Base-by-base conservation (phyloP, 2,888 invertebrate species). In the Morinoia aosen region DNA sequence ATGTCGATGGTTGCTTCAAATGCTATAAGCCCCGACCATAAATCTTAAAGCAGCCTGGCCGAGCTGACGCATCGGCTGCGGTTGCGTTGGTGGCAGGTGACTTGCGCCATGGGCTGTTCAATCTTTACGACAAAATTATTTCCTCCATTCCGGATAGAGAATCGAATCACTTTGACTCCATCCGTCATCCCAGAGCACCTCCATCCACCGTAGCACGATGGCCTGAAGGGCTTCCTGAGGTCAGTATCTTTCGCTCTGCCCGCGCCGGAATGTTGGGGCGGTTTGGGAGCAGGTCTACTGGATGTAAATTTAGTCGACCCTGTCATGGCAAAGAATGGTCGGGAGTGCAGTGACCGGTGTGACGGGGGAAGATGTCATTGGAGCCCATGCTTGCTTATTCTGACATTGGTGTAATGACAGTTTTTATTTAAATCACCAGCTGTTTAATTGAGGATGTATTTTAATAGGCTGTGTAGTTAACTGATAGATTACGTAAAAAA, bases 71-170 rank as follows among this genome's bases (percentile, higher is more conserved):
- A 93, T 58, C 57, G 58, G 56, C 93, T 56, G 57, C 57, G 93
- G 93, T 33, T 57, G 58, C 48, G 48, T 57, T 39, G 16, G 57
- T 93, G 93, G 93, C 93, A 93, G 93, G 93, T 93, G 93, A 57
- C 93, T 90, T 57, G 93, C 93, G 19, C 48, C 57, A 57, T 56
- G 33, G 48, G 93, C 56, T 57, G 93, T 25, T 93, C 93, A 57
- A 93, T 93, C 93, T 93, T 93, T 93, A 93, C 56, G 93, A 93
- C 93, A 57, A 93, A 93, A 93, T 93, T 93, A 93, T 93, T 93
- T 93, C 93, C 93, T 93, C 93, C 56, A 93, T 93, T 57, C 57
- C 93, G 57, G 58, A 57, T 56, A 93, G 93, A 93, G 57, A 93
- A 93, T 93, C 93, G 93, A 93, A 93, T 93, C 57, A 57, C 93